A percentile compares a stretch with the other conserved stretches of the same genome.
Conservation (phyloP, 1,140 invertebrate genomes). For the Drosophila lini region DNA sequence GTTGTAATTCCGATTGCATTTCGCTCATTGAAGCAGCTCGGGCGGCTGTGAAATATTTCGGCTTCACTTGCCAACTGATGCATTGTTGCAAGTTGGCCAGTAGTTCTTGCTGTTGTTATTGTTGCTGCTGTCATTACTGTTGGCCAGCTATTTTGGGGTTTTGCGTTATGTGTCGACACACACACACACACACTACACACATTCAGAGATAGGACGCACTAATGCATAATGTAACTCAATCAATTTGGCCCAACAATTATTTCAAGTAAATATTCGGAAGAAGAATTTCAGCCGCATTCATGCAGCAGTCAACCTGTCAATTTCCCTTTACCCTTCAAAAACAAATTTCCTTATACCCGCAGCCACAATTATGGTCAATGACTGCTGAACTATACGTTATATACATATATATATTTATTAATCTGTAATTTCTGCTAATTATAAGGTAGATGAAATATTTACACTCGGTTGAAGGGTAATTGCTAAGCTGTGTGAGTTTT, state of each 20-base stretch:
- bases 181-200: background rate
- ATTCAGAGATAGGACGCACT: constrained; percentile 29
- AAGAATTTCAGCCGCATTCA: constrained; percentile 37
- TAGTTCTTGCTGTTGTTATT: constrained; percentile 5
- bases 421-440: constrained; percentile 49
- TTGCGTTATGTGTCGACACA: constrained; percentile 37
- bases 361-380: constrained; percentile 8
- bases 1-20: constrained; percentile 61
- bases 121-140: constrained; percentile 14
- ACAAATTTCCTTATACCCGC: background rate
- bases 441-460: constrained; percentile 28
- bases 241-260: constrained; percentile 71
- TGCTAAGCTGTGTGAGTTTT: constrained; percentile 10
- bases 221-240: constrained; percentile 70
- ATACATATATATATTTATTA: constrained; percentile 22
- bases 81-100: constrained; percentile 21
- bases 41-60: constrained; percentile 70
- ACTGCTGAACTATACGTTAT: constrained; percentile 10
- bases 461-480: constrained; percentile 19
- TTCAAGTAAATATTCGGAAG: constrained; percentile 25
- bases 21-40: constrained; percentile 32
- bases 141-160: constrained; percentile 53
- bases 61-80: constrained; percentile 63
- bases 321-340: constrained; percentile 15
- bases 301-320: constrained; percentile 21